phyloP scores from a whole-genome alignment of 92 coral and sea anemone species.

The Umimayanthus chanpuru region DNA sequence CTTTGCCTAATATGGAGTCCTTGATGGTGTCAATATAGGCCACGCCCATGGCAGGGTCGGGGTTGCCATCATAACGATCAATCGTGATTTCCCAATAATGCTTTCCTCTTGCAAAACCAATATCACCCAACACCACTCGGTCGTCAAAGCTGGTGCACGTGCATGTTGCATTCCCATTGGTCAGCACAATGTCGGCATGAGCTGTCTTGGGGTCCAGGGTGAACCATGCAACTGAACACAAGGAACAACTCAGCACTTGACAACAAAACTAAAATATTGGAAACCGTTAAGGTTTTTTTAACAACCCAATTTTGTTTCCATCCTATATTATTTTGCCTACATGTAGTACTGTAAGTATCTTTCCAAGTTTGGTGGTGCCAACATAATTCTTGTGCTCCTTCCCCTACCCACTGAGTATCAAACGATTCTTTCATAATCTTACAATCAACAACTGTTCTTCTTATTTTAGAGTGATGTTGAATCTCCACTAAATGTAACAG shows the following conservation, averaged over 20 bases:
- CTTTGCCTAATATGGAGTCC: slow-evolving; percentile 94
- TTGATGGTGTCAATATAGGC: slow-evolving; percentile 88
- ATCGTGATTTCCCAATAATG: slow-evolving; percentile 98
- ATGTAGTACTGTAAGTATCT: too few species aligned
- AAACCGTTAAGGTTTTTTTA: too few species aligned
- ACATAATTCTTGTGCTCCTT: too few species aligned
- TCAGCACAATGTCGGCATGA: slow-evolving; percentile 78
- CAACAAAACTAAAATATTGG: too few species aligned
- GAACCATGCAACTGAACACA: slow-evolving; percentile 87
- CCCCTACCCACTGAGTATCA: too few species aligned
- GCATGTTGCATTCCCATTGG: slow-evolving; percentile 82
- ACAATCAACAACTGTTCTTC: too few species aligned
- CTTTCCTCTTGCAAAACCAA: slow-evolving; percentile 92
- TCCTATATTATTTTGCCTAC: too few species aligned
- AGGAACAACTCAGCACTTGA: neutral
- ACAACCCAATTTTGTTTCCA: too few species aligned
- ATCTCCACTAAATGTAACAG: too few species aligned
- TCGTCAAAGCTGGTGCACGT: slow-evolving; percentile 94
- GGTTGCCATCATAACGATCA: slow-evolving; percentile 95
- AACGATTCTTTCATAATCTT: too few species aligned
- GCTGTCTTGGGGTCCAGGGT: slow-evolving; percentile 85
- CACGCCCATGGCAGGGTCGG: slow-evolving; percentile 98
- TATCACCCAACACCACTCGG: slow-evolving; percentile 88
- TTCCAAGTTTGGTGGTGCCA: too few species aligned
- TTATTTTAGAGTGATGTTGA: too few species aligned